Conservation (phyloP, 2,888 invertebrate species). For the Romanomermis culicivorax region DNA sequence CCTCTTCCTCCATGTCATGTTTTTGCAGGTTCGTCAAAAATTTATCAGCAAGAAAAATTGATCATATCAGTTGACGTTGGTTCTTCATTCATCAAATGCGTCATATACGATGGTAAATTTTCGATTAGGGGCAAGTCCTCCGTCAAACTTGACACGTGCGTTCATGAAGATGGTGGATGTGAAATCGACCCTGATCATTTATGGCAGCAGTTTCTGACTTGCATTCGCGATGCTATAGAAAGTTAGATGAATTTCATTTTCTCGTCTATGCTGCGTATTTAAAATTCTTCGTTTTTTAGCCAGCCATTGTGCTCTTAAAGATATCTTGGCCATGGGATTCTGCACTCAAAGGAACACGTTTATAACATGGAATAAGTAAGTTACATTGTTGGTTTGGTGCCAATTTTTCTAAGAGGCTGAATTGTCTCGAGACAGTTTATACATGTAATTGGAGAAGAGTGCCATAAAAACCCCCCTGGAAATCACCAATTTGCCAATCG, state of each 20-base stretch:
- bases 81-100: background rate
- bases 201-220: conserved; percentile 36
- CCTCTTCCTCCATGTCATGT: too few species aligned
- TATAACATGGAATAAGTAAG: conserved; percentile 52
- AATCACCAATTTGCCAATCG: too few species aligned
- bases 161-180: conserved; percentile 55
- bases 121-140: background rate
- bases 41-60: background rate
- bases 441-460: too few species aligned
- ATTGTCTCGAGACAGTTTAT: too few species aligned
- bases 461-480: too few species aligned
- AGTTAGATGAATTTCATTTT: background rate
- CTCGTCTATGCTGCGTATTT: too few species aligned
- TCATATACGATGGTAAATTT: background rate
- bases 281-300: background rate
- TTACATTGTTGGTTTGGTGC: background rate
- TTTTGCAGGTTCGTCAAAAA: too few species aligned
- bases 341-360: conserved; percentile 62
- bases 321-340: conserved; percentile 57
- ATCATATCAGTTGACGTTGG: background rate
- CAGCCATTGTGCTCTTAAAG: conserved; percentile 16
- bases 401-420: too few species aligned
- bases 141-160: too few species aligned
- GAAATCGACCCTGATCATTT: conserved; percentile 69
- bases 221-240: background rate